Conservation (phyloP, 2,797 vertebrate genomes). For the Macropus fuliginosus region DNA sequence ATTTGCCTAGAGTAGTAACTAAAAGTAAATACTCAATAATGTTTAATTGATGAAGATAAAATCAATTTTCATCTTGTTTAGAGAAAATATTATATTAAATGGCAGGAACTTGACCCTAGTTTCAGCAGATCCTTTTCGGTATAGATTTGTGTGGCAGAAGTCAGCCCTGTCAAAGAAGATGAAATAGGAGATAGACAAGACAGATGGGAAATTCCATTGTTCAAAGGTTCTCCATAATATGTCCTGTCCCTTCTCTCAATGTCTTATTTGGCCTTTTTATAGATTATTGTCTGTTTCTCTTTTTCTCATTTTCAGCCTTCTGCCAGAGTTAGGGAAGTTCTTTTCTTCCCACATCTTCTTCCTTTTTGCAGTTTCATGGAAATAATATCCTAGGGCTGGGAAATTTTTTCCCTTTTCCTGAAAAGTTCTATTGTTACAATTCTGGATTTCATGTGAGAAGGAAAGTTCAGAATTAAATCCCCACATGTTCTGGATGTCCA, state of each 20-base stretch:
- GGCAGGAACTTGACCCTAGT: neutral
- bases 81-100: conserved; percentile 4
- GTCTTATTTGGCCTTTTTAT: neutral
- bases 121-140: neutral
- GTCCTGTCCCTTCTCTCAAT: neutral
- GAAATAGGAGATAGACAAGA: neutral
- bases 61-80: neutral
- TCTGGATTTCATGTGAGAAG: conserved; percentile 22
- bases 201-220: neutral
- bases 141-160: neutral
- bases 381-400: conserved; percentile 15
- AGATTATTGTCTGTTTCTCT: neutral
- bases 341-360: neutral
- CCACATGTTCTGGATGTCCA: neutral
- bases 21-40: neutral
- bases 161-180: neutral
- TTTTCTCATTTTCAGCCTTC: conserved; percentile 31
- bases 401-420: neutral
- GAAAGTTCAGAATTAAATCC: conserved; percentile 8
- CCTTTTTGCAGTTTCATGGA: conserved; percentile 48
- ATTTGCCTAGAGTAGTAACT: neutral
- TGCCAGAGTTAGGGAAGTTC: neutral
- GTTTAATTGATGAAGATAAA: neutral
- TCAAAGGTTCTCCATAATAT: neutral
- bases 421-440: conserved; percentile 32